Evolutionary conservation across 2,888 invertebrate species (phyloP), one percentile per base, ranked within the genome.

Genomic region (Lacanobia oleracea): DNA sequence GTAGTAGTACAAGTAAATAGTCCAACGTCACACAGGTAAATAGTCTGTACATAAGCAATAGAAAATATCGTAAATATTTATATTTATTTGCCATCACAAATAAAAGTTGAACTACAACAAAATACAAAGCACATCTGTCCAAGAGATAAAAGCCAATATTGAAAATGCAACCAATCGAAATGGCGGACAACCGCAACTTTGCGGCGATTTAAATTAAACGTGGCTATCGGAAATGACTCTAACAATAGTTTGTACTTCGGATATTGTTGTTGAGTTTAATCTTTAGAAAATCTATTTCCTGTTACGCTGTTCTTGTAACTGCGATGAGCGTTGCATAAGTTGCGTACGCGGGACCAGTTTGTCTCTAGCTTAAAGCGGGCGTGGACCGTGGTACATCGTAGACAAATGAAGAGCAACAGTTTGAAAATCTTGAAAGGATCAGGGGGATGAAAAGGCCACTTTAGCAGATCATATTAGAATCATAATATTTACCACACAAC

Each of bases 241-340:
- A 45, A 72, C 40, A 37, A 43, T 63, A 51, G 10, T 27, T 43
- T 21, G 23, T 14, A 45, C 45, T 51, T 51, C 66, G 18, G 12
- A 40, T 40, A 21, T 67, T 64, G n/a, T 57, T 66, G 33, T 54
- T 23, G 54, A 70, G 5, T 69, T 27, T 45, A 69, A 21, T 60
- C 33, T 54, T 48, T n/a, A 50, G 45, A 37, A 57, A 53, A 12
- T 37, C 14, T 62, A 45, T 63, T 74, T 80, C 63, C 63, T 63
- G 45, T 16, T 37, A 51, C 4, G 37, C 18, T 43, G 18, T 45
- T 7, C 21, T n/a, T 59, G n/a, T 9, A 21, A 50, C 40, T 27
- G 23, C n/a, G 51, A 12, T 10, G 51, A 48, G 23, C n/a, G n/a
- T n/a, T n/a, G n/a, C n/a, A n/a, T n/a, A n/a, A n/a, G n/a, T n/a